These are phyloP conservation scores for Cerceris rybyensis DNA, from an alignment of 2,888 invertebrate genomes.

Conservation along the genomic window DNA sequence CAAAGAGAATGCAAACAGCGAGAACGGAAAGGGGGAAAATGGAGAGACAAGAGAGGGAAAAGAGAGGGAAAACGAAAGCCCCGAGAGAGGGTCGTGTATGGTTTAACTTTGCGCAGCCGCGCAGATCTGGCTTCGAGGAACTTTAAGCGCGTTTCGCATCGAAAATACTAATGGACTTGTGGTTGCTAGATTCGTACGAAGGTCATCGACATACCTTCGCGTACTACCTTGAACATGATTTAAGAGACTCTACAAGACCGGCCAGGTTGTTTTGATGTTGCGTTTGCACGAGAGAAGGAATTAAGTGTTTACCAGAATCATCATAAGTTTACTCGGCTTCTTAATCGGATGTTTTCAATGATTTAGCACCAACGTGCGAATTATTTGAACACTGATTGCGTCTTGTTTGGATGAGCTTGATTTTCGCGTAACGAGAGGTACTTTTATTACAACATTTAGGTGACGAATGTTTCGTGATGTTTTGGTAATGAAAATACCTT, in stretches of 20 bases:
- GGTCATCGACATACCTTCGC: conserved; percentile 18
- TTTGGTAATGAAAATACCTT: too few species aligned
- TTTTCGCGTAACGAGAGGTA: too few species aligned
- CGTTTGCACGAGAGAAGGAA: not conserved
- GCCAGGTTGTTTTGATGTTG: conserved; percentile 2
- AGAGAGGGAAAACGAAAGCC: not conserved
- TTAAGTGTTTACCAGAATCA: too few species aligned
- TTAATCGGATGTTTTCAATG: too few species aligned
- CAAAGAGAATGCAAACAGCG: not conserved
- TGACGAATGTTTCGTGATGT: too few species aligned
- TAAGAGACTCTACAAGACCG: conserved; percentile 19
- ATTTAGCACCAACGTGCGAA: too few species aligned
- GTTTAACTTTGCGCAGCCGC: conserved; percentile 6
- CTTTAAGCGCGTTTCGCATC: conserved; percentile 27
- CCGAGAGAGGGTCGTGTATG: not conserved
- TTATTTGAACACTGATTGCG: too few species aligned
- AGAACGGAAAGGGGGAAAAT: not conserved
- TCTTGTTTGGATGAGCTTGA: too few species aligned
- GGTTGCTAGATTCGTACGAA: conserved; percentile 21
- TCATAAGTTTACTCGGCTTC: too few species aligned
- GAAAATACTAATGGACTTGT: conserved; percentile 29
- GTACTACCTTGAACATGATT: conserved; percentile 21
- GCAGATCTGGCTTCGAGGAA: conserved; percentile 30
- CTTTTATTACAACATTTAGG: too few species aligned
- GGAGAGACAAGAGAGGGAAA: not conserved